A percentile compares a stretch with the other conserved stretches of the same genome.
phyloP scores from a whole-genome alignment of 2,113 vertebrate genomes.

The Rhinoderma darwinii region DNA sequence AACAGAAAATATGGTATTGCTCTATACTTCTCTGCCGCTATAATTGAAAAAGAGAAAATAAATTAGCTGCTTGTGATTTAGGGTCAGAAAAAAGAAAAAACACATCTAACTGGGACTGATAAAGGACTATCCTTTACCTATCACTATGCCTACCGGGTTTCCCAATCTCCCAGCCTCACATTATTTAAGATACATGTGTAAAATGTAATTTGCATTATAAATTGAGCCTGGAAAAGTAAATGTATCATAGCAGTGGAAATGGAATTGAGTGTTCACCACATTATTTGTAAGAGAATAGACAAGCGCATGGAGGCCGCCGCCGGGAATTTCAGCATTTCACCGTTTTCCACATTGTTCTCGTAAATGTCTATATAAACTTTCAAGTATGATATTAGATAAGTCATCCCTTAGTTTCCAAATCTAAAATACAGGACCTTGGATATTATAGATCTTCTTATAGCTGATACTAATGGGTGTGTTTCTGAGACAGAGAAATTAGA shows the following conservation, averaged over 20 bases:
- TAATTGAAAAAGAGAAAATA: slow-evolving; percentile 61
- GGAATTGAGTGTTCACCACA: slow-evolving; percentile 39
- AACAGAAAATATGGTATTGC: slow-evolving; percentile 58
- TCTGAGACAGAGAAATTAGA: too few relatives aligned
- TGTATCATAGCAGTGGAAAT: slow-evolving; percentile 50
- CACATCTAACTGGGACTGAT: slow-evolving; percentile 49
- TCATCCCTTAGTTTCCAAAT: not conserved
- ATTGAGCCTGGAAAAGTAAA: slow-evolving; percentile 50
- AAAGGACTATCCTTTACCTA: slow-evolving; percentile 58
- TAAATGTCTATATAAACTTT: not conserved
- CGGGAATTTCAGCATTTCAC: not conserved
- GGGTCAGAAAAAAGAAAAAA: slow-evolving; percentile 50
- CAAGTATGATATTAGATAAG: not conserved
- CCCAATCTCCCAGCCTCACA: slow-evolving; percentile 52
- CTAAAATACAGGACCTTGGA: not conserved
- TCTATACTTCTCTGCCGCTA: slow-evolving; percentile 54
- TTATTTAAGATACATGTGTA: slow-evolving; percentile 58
- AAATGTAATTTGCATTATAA: slow-evolving; percentile 61
- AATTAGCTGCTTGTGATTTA: slow-evolving; percentile 59
- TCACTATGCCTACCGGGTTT: slow-evolving; percentile 46
- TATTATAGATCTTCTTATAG: not conserved
- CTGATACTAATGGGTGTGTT: not conserved
- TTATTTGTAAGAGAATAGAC: slow-evolving; percentile 42
- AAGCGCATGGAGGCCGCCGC: not conserved
- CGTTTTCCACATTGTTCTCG: not conserved